These are phyloP conservation scores for Stenurella melanura DNA, from an alignment of 2,888 invertebrate species.

Conservation along the genomic window DNA sequence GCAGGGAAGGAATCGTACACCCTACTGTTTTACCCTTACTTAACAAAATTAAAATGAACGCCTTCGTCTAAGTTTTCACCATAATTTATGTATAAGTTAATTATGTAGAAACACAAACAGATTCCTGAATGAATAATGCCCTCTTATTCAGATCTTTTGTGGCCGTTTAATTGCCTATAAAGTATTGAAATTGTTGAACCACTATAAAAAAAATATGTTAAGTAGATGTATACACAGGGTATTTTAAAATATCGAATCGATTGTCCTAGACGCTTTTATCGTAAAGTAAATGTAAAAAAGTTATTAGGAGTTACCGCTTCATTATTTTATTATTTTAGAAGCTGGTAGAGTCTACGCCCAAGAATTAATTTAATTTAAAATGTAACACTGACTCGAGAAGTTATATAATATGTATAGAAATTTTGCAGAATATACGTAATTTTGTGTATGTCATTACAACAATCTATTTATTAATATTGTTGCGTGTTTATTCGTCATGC, in stretches of 20 bases:
- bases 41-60: conserved; percentile 50
- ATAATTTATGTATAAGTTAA: conserved; percentile 58
- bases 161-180: conserved; percentile 29
- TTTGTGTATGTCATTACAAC: too few species aligned
- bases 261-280: too few species aligned
- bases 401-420: too few species aligned
- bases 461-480: too few species aligned
- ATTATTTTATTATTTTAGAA: too few species aligned
- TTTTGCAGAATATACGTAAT: too few species aligned
- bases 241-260: background rate
- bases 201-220: background rate
- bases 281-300: too few species aligned
- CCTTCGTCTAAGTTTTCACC: conserved; percentile 55
- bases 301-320: too few species aligned
- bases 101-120: conserved; percentile 59
- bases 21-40: conserved; percentile 27
- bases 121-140: conserved; percentile 58
- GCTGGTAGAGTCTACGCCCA: too few species aligned
- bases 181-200: conserved; percentile 18
- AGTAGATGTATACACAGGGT: background rate
- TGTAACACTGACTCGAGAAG: too few species aligned
- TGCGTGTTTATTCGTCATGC: too few species aligned
- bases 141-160: conserved; percentile 23
- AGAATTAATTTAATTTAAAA: too few species aligned
- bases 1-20: conserved; percentile 40